Conservation (phyloP, 2,797 vertebrate genomes). For the Trachops cirrhosus region DNA sequence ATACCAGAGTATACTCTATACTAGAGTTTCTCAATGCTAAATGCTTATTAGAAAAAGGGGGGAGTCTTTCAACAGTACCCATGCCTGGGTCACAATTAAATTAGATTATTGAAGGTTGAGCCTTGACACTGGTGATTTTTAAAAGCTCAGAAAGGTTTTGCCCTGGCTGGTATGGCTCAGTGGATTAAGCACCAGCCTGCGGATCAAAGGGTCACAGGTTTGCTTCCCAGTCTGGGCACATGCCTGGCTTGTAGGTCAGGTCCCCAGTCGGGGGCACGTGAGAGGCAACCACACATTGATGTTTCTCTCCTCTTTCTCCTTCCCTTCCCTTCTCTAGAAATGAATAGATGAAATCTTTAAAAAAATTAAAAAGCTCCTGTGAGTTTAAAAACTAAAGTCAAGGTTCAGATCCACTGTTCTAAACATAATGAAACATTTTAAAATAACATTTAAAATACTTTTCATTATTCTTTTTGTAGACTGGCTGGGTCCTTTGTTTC, state of each 20-base stretch:
- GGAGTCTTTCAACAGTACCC: not conserved
- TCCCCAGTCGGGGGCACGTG: no score
- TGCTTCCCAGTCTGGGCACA: no score
- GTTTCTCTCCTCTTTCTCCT: no score
- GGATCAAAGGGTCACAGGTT: no score
- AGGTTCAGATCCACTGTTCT: not conserved
- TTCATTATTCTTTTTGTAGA: constrained; percentile 7
- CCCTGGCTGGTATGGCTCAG: no score
- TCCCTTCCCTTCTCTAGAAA: no score
- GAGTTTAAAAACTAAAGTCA: not conserved
- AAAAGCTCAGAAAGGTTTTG: not conserved
- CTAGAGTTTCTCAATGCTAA: not conserved
- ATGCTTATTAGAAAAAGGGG: not conserved
- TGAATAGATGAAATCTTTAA: no score
- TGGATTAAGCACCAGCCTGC: no score
- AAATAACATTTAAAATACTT: not conserved
- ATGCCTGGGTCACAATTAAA: not conserved
- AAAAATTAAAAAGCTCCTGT: no score
- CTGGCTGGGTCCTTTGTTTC: not conserved
- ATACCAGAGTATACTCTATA: not conserved
- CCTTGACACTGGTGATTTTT: not conserved
- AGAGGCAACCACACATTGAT: no score
- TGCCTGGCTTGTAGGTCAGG: no score
- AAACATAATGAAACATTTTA: not conserved
- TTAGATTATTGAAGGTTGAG: not conserved